Conservation (phyloP, 2,888 invertebrate species). For the Sminthurinus aureus region DNA sequence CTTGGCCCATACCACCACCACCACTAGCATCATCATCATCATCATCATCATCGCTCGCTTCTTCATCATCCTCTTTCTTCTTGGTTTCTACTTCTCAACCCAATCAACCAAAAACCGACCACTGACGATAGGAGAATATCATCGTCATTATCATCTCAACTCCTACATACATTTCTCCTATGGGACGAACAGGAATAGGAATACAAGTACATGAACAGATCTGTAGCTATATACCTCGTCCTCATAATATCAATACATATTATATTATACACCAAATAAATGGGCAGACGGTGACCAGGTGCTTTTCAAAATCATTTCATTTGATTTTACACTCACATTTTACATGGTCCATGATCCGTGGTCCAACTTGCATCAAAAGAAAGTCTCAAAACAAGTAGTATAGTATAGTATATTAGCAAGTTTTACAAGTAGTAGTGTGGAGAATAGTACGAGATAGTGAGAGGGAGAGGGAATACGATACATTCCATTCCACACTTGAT, state of each 20-base stretch:
- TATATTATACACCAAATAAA: background rate
- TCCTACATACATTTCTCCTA: constrained; percentile 11
- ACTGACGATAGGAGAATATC: constrained; percentile 12
- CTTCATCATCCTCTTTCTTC: constrained; percentile 25
- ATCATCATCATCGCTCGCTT: constrained; percentile 16
- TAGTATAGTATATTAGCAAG: too few species aligned
- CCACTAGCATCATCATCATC: constrained; percentile 36
- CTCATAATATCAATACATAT: too few species aligned
- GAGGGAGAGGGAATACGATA: too few species aligned
- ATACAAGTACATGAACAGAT: too few species aligned
- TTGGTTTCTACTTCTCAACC: background rate
- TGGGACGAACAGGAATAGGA: constrained; percentile 17
- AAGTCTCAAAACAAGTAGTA: constrained; percentile 15
- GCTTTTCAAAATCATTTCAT: constrained; percentile 45
- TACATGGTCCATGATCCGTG: background rate
- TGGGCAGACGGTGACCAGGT: constrained; percentile 51
- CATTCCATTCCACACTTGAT: too few species aligned
- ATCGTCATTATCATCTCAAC: background rate
- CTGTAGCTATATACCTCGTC: too few species aligned
- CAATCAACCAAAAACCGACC: constrained; percentile 45
- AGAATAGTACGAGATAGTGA: constrained; percentile 3
- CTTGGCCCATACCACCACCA: constrained; percentile 49
- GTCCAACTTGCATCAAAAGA: constrained; percentile 12
- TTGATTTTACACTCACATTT: constrained; percentile 6
- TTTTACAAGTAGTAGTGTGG: too few species aligned